These are phyloP conservation scores for Chaitophorus viminalis DNA, from an alignment of 2,888 invertebrate genomes.

Conservation along the genomic window DNA sequence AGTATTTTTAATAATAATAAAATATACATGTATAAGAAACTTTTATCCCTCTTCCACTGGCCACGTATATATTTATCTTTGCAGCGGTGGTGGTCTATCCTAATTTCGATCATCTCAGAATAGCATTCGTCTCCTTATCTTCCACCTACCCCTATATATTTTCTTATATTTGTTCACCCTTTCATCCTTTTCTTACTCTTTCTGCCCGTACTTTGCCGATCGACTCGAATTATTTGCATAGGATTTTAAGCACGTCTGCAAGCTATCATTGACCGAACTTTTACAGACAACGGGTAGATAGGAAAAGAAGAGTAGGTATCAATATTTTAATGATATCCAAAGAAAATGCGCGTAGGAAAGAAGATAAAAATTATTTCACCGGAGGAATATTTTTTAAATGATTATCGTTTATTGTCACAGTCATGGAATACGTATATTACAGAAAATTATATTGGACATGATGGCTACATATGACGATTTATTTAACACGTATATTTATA, in stretches of 20 bases:
- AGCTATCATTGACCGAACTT: neutral
- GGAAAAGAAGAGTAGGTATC: neutral
- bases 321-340: neutral
- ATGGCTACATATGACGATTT: too few species aligned
- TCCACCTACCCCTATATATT: too few species aligned
- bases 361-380: neutral
- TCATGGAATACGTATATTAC: neutral
- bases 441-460: too few species aligned
- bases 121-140: neutral
- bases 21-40: conserved; percentile 5
- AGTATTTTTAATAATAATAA: conserved; percentile 37
- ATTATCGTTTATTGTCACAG: neutral
- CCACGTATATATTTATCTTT: conserved; percentile 51
- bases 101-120: conserved; percentile 24
- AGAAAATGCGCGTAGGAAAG: neutral
- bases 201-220: neutral
- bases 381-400: neutral
- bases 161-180: neutral
- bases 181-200: neutral
- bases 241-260: conserved; percentile 49
- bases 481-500: too few species aligned
- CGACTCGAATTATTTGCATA: conserved; percentile 35
- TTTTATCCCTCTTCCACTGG: conserved; percentile 9
- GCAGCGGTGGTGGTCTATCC: conserved; percentile 19
- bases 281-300: neutral